Evolutionary conservation across 2,797 vertebrate species (phyloP).

Genomic region (Mycteria americana): DNA sequence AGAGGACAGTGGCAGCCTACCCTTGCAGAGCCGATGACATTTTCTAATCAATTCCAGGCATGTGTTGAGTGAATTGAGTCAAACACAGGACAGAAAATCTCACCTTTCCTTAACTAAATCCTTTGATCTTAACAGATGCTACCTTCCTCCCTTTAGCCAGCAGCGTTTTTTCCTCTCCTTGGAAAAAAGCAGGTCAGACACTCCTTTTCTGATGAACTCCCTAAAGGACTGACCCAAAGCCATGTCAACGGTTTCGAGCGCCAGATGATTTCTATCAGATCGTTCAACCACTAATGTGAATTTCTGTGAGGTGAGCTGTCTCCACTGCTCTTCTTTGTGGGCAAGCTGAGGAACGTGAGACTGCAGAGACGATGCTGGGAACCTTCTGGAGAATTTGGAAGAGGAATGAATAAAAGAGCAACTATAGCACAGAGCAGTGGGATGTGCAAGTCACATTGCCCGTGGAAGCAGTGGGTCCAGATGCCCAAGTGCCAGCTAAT

Average conservation of each 20-base stretch:
- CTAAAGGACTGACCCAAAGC: background rate
- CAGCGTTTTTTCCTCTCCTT: background rate
- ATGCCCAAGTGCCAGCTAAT: background rate
- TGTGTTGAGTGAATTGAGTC: background rate
- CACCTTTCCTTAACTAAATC: background rate
- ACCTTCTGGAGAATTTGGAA: background rate
- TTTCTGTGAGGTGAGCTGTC: background rate
- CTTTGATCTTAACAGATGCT: background rate
- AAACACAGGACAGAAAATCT: background rate
- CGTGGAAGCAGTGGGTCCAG: background rate
- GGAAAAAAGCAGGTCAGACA: background rate
- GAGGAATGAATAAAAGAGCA: background rate
- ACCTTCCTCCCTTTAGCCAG: background rate
- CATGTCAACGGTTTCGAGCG: background rate
- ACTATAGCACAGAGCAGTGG: background rate
- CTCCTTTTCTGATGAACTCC: background rate
- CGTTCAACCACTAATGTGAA: background rate
- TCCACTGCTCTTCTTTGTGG: background rate
- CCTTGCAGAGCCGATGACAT: background rate
- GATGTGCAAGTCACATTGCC: background rate
- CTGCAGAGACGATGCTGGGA: background rate
- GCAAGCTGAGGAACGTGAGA: background rate
- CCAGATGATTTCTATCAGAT: background rate
- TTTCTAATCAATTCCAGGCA: background rate
- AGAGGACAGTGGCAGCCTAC: background rate